These are phyloP conservation scores for Diphyllodes magnificus DNA, from an alignment of 2,113 vertebrate genomes.

Conservation along the genomic window DNA sequence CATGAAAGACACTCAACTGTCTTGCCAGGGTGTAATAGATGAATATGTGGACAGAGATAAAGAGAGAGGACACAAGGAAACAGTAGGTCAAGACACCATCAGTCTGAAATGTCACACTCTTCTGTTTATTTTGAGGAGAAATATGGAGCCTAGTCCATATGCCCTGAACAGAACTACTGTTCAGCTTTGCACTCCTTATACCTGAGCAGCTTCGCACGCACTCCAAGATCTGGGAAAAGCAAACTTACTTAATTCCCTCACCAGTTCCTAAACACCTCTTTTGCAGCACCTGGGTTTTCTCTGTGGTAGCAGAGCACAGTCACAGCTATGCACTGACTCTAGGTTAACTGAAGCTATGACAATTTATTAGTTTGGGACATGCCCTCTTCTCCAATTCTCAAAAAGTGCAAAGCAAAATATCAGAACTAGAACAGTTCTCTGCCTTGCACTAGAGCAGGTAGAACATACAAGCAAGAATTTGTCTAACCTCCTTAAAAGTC, in stretches of 20 bases:
- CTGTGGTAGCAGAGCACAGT: not conserved
- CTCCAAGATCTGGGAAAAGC: not conserved
- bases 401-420: not conserved
- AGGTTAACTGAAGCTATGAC: not conserved
- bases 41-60: not conserved
- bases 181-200: not conserved
- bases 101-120: not conserved
- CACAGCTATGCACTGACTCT: not conserved
- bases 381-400: not conserved
- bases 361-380: not conserved
- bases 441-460: not conserved
- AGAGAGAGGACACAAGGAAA: not conserved
- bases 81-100: not conserved
- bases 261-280: not conserved
- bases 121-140: not conserved
- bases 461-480: not conserved
- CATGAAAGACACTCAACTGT: accelerated
- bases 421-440: not conserved
- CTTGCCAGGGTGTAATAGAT: not conserved
- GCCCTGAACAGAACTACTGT: not conserved
- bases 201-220: not conserved
- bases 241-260: not conserved
- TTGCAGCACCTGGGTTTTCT: not conserved
- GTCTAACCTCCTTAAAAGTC: not conserved
- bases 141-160: not conserved